Evolutionary conservation across 2,888 invertebrate genomes (phyloP).

Genomic region (Drosophila niveifrons): DNA sequence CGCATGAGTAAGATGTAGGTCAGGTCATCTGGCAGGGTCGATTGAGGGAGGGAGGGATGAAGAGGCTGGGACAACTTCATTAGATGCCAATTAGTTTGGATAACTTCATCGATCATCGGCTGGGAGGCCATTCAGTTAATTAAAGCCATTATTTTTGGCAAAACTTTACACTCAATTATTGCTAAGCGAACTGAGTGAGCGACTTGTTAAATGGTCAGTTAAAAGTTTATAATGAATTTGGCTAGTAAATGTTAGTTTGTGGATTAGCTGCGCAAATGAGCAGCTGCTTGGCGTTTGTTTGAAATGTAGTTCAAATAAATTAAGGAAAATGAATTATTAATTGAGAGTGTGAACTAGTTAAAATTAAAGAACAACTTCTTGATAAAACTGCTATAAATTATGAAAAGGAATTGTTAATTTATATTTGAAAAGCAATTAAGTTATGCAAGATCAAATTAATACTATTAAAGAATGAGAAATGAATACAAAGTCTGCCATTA

Average conservation of each 20-base stretch:
- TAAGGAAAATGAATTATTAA: background rate
- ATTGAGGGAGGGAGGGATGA: background rate
- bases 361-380: no score
- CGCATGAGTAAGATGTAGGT: slow-evolving; percentile 49
- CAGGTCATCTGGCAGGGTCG: slow-evolving; percentile 20
- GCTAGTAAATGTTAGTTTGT: background rate
- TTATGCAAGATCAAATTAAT: no score
- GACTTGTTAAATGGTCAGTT: background rate
- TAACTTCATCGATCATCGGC: slow-evolving; percentile 58
- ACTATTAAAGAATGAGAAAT: no score
- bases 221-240: background rate
- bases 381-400: no score
- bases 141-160: slow-evolving; percentile 17
- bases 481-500: no score
- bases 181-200: background rate
- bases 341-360: background rate
- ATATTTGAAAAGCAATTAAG: no score
- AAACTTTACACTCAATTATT: slow-evolving; percentile 32
- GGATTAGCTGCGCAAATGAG: no score
- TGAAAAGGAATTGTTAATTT: no score
- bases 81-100: slow-evolving; percentile 61
- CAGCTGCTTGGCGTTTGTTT: background rate
- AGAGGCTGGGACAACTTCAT: slow-evolving; percentile 55
- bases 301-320: no score
- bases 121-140: slow-evolving; percentile 34